Evolutionary conservation across 2,888 invertebrate species (phyloP).

Genomic region (Pachycephus smyrnensis): DNA sequence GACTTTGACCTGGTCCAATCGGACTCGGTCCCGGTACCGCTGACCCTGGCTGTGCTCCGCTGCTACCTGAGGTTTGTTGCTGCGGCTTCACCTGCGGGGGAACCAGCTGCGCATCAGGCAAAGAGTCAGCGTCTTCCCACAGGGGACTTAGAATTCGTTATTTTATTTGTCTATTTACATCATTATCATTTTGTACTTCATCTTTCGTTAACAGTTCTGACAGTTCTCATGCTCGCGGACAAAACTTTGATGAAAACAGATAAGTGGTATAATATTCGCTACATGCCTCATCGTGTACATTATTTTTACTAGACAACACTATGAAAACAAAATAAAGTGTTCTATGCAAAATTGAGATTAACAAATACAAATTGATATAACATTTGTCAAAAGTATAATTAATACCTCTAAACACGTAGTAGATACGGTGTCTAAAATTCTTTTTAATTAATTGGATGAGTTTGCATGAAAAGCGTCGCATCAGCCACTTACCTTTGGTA

Average conservation of each 20-base stretch:
- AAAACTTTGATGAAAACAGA: not conserved
- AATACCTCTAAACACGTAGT: not conserved
- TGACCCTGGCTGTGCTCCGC: slow-evolving; percentile 66
- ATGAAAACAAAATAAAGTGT: not conserved
- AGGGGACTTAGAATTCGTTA: slow-evolving; percentile 59
- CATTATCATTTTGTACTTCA: slow-evolving; percentile 39
- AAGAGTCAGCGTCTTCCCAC: slow-evolving; percentile 67
- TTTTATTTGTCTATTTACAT: slow-evolving; percentile 49
- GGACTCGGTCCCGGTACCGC: slow-evolving; percentile 64
- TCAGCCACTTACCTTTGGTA: slow-evolving; percentile 45
- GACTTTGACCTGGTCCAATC: slow-evolving; percentile 64
- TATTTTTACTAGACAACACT: not conserved
- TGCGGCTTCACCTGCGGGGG: slow-evolving; percentile 83
- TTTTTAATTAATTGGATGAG: not conserved
- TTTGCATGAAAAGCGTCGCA: not conserved
- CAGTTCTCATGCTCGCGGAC: not conserved
- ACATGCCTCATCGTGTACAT: not conserved
- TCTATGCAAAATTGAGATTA: no score
- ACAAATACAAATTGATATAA: no score
- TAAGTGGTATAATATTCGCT: no score
- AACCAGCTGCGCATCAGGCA: slow-evolving; percentile 68
- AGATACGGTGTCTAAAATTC: not conserved
- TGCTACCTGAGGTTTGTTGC: slow-evolving; percentile 73
- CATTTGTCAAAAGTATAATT: not conserved
- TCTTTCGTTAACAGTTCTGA: not conserved